phyloP scores from a whole-genome alignment of 2,113 vertebrate species.

The Oncorhynchus masou region DNA sequence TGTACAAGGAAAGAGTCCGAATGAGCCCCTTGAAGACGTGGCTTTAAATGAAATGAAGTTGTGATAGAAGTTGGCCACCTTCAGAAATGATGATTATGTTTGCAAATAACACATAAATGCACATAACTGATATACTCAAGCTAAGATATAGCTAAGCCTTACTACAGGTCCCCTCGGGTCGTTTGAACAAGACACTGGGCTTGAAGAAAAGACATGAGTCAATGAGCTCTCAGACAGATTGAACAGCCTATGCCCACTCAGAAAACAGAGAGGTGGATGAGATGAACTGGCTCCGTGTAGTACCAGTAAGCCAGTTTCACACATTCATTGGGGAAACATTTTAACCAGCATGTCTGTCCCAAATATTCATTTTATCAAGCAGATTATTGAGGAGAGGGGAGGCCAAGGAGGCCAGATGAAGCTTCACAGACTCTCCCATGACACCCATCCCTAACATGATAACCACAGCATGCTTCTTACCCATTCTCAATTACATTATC shows the following conservation, averaged over 20 bases:
- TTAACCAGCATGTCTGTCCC: constrained; percentile 34
- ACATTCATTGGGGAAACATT: constrained; percentile 31
- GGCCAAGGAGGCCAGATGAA: constrained; percentile 5
- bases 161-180: too few relatives aligned
- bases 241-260: not conserved
- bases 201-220: not conserved
- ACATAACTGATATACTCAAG: too few relatives aligned
- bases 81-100: not conserved
- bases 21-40: constrained; percentile 41
- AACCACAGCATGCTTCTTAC: not conserved
- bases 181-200: not conserved
- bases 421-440: constrained; percentile 2
- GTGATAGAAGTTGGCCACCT: constrained; percentile 34
- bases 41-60: constrained; percentile 14
- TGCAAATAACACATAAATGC: not conserved
- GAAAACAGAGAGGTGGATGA: not conserved
- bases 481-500: constrained; percentile 11
- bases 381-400: constrained; percentile 32
- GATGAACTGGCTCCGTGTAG: not conserved
- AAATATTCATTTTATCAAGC: constrained; percentile 38
- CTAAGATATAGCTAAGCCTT: too few relatives aligned
- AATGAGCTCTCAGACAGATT: not conserved
- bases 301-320: constrained; percentile 4
- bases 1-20: constrained; percentile 53
- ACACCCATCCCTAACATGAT: constrained; percentile 3